phyloP scores from a whole-genome alignment of 2,888 invertebrate species.

The Philereme transversata region DNA sequence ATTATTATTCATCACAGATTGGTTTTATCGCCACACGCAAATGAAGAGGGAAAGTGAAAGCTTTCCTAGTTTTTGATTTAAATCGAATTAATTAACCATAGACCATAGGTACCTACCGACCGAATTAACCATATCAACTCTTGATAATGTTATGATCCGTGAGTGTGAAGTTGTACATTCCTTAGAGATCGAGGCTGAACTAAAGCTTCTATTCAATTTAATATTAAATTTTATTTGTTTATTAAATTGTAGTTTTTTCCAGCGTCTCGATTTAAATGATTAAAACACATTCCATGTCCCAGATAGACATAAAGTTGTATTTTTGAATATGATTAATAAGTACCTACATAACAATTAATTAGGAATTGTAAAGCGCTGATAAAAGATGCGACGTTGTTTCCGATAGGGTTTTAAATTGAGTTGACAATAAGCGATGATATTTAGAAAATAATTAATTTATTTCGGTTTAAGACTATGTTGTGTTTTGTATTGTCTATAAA shows the following conservation, averaged over 20 bases:
- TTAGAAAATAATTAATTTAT: slow-evolving; percentile 81
- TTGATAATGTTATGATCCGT: slow-evolving; percentile 50
- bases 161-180: slow-evolving; percentile 50
- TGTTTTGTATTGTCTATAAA: slow-evolving; percentile 79
- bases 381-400: slow-evolving; percentile 41
- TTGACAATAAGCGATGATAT: slow-evolving; percentile 80
- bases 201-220: slow-evolving; percentile 10
- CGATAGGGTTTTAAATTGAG: slow-evolving; percentile 67
- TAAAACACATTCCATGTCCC: slow-evolving; percentile 2
- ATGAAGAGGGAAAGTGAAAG: too few relatives aligned
- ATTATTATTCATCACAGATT: too few relatives aligned
- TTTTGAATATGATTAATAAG: slow-evolving; percentile 55
- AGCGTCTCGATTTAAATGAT: neutral
- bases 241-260: slow-evolving; percentile 9
- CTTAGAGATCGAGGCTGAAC: slow-evolving; percentile 38
- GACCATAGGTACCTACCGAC: slow-evolving; percentile 29
- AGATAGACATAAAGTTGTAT: slow-evolving; percentile 53
- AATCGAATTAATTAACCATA: too few relatives aligned
- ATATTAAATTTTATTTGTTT: slow-evolving; percentile 10
- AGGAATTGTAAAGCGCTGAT: slow-evolving; percentile 55
- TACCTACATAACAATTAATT: slow-evolving; percentile 35
- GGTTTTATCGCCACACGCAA: too few relatives aligned
- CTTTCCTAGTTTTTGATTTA: too few relatives aligned
- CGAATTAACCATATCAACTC: slow-evolving; percentile 68
- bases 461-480: slow-evolving; percentile 80